A percentile compares a stretch with the other conserved stretches of the same genome.
Evolutionary conservation across 2,113 vertebrate species (phyloP).

Genomic region (Meriones unguiculatus): DNA sequence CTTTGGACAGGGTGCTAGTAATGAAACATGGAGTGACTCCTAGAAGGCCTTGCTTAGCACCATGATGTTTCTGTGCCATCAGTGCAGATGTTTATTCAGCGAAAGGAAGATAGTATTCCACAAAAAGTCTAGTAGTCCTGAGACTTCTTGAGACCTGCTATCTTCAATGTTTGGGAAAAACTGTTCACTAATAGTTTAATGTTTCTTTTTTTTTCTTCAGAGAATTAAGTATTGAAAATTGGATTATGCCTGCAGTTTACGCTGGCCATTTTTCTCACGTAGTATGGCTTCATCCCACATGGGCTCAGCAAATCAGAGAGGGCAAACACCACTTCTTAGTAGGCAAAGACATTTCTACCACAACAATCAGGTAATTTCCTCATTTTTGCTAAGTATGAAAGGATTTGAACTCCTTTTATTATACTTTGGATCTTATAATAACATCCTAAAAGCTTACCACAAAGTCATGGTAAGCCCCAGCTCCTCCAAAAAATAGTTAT

Average conservation of each 20-base stretch:
- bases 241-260: slow-evolving; percentile 99
- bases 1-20: background rate
- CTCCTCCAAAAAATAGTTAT: slow-evolving; percentile 9
- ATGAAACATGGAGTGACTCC: background rate
- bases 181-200: background rate
- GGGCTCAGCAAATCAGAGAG: slow-evolving; percentile 96
- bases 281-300: slow-evolving; percentile 95
- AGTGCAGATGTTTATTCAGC: background rate
- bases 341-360: slow-evolving; percentile 95
- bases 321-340: slow-evolving; percentile 93
- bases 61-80: background rate
- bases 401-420: background rate
- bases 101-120: background rate
- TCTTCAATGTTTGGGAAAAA: slow-evolving; percentile 38
- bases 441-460: background rate
- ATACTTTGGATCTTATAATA: background rate
- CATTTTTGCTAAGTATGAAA: background rate
- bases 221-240: slow-evolving; percentile 98
- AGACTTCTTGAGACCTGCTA: background rate
- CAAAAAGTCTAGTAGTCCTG: too few relatives aligned
- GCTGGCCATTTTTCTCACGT: slow-evolving; percentile 96
- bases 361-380: slow-evolving; percentile 94
- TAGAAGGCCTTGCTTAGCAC: background rate
- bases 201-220: slow-evolving; percentile 83
- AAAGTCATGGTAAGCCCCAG: background rate